Evolutionary conservation across 2,888 invertebrate genomes (phyloP), one percentile per base, ranked within the genome.

Genomic region (Diachrysia chrysitis): DNA sequence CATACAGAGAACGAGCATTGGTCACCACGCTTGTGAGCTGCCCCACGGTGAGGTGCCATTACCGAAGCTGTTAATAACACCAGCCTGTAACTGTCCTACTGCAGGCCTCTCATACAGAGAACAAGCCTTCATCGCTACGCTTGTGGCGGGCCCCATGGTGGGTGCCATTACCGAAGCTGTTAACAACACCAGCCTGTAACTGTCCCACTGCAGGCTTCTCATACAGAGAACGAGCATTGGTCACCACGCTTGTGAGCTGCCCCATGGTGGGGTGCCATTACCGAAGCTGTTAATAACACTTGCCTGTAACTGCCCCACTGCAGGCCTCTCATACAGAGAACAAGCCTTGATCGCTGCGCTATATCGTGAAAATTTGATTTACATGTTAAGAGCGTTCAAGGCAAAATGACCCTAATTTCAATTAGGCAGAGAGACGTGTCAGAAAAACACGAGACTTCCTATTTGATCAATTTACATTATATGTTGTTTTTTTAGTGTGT

Each of bases 401-500:
- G 42, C 6, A n/a, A 42, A n/a, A 42, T 7, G n/a, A n/a, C 23
- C 42, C 58, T 72, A 72, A 72, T 42, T 64, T 16, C 54, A 25
- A 17, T 58, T 57, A 32, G n/a, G n/a, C n/a, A n/a, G n/a, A n/a
- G n/a, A n/a, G n/a, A 25, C 12, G 14, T n/a, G 42, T 42, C 7
- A n/a, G 42, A 42, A 42, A 42, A 42, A 42, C 42, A 42, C 5
- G 4, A 42, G 42, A n/a, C 42, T 42, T 16, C n/a, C 16, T 42
- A n/a, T 42, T 16, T 6, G n/a, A 42, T 42, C n/a, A n/a, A 12
- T 14, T 14, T 25, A 25, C 2, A 32, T 10, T 32, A 32, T 1
- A 37, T 37, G 14, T 9, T 2, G 37, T 37, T 37, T 37, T n/a
- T n/a, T n/a, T n/a, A n/a, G n/a, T n/a, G n/a, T n/a, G n/a, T n/a